A percentile compares a stretch with the other conserved stretches of the same genome.
Evolutionary conservation across 2,113 vertebrate genomes (phyloP).

Genomic region (Prionailurus viverrinus): DNA sequence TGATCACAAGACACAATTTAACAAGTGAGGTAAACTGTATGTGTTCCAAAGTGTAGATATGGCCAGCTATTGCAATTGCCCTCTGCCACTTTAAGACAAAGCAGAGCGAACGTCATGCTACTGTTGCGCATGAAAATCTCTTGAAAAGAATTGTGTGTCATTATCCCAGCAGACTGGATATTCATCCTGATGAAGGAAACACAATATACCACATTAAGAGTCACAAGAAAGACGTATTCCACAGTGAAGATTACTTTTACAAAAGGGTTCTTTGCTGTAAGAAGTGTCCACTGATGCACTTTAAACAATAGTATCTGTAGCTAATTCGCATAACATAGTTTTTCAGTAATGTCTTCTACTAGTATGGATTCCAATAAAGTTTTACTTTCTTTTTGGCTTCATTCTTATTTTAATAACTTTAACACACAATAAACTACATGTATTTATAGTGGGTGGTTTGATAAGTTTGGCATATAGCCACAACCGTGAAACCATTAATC

Average conservation of each 20-base stretch:
- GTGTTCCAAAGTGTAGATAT: fast-evolving
- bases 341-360: not conserved
- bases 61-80: not conserved
- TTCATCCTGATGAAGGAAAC: not conserved
- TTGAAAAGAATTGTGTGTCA: not conserved
- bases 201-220: slow-evolving; percentile 5
- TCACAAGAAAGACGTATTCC: not conserved
- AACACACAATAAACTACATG: not conserved
- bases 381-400: slow-evolving; percentile 15
- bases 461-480: not conserved
- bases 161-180: not conserved
- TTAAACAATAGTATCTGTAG: not conserved
- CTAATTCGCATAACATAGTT: not conserved
- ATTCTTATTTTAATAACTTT: slow-evolving; percentile 6
- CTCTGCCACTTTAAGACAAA: not conserved
- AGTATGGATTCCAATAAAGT: not conserved
- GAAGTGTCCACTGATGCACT: not conserved
- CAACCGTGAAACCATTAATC: not conserved
- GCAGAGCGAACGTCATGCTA: not conserved
- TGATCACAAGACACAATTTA: not conserved
- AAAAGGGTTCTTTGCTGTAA: slow-evolving; percentile 53
- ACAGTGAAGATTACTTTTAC: not conserved
- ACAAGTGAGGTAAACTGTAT: not conserved
- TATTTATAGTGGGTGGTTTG: not conserved
- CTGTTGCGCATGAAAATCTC: not conserved